A percentile compares a stretch with the other conserved stretches of the same genome.
phyloP scores from a whole-genome alignment of 2,888 invertebrate genomes.

The Hyposoter dolosus region DNA sequence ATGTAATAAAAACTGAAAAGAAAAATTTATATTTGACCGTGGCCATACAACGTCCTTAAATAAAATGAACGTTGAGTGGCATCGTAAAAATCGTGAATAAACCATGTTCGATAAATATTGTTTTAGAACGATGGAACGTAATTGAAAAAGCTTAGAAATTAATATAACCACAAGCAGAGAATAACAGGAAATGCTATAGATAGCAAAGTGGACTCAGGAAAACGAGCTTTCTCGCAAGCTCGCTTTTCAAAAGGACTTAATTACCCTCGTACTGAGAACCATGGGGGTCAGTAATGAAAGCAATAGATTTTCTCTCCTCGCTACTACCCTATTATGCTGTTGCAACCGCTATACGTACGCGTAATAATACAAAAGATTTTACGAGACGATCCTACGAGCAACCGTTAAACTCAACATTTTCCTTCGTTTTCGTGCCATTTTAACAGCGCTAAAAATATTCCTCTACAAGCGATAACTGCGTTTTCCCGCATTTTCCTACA shows the following conservation, averaged over 20 bases:
- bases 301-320: constrained; percentile 51
- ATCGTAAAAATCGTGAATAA: background rate
- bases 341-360: constrained; percentile 21
- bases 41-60: too few species aligned
- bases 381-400: constrained; percentile 15
- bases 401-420: constrained; percentile 18
- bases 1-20: too few species aligned
- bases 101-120: background rate
- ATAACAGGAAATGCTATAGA: constrained; percentile 27
- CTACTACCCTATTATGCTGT: constrained; percentile 30
- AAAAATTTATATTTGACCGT: too few species aligned
- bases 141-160: constrained; percentile 20
- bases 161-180: constrained; percentile 13
- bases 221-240: constrained; percentile 26
- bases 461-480: constrained; percentile 1
- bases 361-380: constrained; percentile 41
- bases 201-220: constrained; percentile 10
- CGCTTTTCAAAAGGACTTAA: constrained; percentile 52
- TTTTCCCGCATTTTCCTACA: background rate
- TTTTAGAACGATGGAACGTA: background rate
- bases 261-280: constrained; percentile 28
- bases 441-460: constrained; percentile 31
- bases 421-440: constrained; percentile 13
- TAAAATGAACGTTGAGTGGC: background rate
- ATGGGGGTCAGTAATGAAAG: constrained; percentile 61